Conservation (phyloP, 2,888 invertebrate genomes). For the Lydus trimaculatus region DNA sequence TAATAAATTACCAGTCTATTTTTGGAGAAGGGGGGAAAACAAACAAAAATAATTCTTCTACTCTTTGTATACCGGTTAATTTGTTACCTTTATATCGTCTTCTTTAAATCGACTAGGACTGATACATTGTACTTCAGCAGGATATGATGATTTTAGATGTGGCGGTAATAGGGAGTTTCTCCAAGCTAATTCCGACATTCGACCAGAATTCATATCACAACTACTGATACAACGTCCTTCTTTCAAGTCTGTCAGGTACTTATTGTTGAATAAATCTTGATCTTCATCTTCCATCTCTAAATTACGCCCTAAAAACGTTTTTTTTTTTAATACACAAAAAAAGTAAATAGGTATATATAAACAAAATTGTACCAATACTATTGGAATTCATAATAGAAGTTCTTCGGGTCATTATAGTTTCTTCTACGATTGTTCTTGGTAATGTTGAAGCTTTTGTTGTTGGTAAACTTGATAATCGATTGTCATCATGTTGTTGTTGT, state of each 20-base stretch:
- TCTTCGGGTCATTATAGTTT: constrained; percentile 47
- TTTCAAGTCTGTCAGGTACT: constrained; percentile 74
- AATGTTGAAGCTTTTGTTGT: constrained; percentile 31
- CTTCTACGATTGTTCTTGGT: constrained; percentile 43
- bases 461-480: constrained; percentile 13
- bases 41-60: too few relatives aligned
- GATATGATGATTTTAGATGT: constrained; percentile 85
- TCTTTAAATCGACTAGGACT: constrained; percentile 65
- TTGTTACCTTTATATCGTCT: constrained; percentile 71
- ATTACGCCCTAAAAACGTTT: constrained; percentile 51
- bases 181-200: constrained; percentile 76
- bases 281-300: constrained; percentile 86
- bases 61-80: too few relatives aligned
- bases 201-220: constrained; percentile 49
- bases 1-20: constrained; percentile 51
- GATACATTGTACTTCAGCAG: constrained; percentile 79
- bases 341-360: neutral
- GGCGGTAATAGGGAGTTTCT: constrained; percentile 85
- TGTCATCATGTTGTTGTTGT: neutral
- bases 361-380: constrained; percentile 40
- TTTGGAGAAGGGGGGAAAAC: too few relatives aligned
- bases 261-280: constrained; percentile 83
- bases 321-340: neutral
- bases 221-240: constrained; percentile 63
- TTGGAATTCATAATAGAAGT: constrained; percentile 41